Percentiles rank a stretch among this genome's conserved stretches.
phyloP scores from a whole-genome alignment of 2,888 invertebrate species.

The Penaeus monodon region DNA sequence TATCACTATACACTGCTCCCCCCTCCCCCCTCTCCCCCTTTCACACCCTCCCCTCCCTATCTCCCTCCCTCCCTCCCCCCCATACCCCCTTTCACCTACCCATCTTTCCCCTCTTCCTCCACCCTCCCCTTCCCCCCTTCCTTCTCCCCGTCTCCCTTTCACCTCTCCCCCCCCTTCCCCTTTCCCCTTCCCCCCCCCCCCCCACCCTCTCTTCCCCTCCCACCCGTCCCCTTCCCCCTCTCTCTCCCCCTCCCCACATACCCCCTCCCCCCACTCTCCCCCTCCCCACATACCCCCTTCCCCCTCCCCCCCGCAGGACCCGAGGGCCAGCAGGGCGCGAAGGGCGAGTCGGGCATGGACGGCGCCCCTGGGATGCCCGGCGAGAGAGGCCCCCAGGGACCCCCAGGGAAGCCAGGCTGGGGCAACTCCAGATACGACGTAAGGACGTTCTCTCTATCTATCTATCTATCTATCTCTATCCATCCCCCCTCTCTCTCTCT shows the following conservation, averaged over 20 bases:
- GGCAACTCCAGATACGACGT: slow-evolving; percentile 55
- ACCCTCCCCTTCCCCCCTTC: not conserved
- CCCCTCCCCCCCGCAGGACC: slow-evolving; percentile 24
- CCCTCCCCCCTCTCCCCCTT: no score
- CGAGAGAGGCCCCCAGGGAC: slow-evolving; percentile 63
- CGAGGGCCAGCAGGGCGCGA: slow-evolving; percentile 64
- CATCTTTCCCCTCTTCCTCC: no score
- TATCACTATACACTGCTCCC: no score
- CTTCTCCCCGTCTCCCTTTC: not conserved
- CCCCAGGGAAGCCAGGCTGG: slow-evolving; percentile 66
- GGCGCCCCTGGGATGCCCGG: slow-evolving; percentile 62
- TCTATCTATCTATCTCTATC: no score
- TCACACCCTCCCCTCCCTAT: no score
- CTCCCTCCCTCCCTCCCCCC: not conserved
- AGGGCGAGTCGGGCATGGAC: slow-evolving; percentile 65
- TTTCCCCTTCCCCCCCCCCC: no score
- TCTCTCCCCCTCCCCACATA: not conserved
- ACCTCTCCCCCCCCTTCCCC: not conserved
- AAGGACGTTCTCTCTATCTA: not conserved
- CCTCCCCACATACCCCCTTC: no score
- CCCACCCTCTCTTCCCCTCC: no score
- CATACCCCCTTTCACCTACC: not conserved
- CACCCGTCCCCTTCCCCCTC: no score
- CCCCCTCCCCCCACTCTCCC: no score
- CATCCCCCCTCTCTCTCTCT: no score